phyloP scores from a whole-genome alignment of 2,888 invertebrate genomes.

The Xanthia icteritia region DNA sequence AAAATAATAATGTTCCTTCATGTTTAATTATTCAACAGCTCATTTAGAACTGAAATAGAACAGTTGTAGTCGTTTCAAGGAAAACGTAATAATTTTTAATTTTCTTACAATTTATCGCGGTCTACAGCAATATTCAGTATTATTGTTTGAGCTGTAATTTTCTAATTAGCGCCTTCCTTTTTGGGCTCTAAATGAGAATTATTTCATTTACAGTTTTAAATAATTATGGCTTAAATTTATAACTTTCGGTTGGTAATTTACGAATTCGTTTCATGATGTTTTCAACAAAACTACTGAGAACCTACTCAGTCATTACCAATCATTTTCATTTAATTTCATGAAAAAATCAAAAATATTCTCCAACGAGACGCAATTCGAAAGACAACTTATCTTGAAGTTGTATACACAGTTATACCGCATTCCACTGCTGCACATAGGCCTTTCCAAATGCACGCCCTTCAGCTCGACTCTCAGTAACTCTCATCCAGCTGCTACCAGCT shows the following conservation, averaged over 20 bases:
- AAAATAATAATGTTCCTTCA: not conserved
- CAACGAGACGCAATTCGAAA: not conserved
- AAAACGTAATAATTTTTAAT: not conserved
- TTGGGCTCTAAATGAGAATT: not conserved
- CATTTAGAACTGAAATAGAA: not conserved
- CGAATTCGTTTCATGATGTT: not conserved
- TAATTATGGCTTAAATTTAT: not conserved
- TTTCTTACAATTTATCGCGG: constrained; percentile 2
- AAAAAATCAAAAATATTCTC: not conserved
- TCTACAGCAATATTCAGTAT: constrained; percentile 3
- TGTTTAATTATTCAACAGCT: not conserved
- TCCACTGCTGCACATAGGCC: too few species aligned
- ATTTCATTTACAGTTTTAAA: not conserved
- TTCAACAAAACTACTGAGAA: not conserved
- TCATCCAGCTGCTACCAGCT: too few species aligned
- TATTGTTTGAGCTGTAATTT: constrained; percentile 21
- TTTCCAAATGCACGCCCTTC: too few species aligned
- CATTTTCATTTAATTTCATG: too few species aligned
- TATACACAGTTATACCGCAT: not conserved
- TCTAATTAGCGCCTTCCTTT: constrained; percentile 1
- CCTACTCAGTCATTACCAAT: not conserved
- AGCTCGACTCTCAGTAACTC: too few species aligned
- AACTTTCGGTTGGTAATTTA: not conserved
- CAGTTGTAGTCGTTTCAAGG: not conserved
- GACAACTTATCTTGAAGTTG: not conserved